Evolutionary conservation across 2,888 invertebrate genomes (phyloP).

Genomic region (Iphiclides podalirius): DNA sequence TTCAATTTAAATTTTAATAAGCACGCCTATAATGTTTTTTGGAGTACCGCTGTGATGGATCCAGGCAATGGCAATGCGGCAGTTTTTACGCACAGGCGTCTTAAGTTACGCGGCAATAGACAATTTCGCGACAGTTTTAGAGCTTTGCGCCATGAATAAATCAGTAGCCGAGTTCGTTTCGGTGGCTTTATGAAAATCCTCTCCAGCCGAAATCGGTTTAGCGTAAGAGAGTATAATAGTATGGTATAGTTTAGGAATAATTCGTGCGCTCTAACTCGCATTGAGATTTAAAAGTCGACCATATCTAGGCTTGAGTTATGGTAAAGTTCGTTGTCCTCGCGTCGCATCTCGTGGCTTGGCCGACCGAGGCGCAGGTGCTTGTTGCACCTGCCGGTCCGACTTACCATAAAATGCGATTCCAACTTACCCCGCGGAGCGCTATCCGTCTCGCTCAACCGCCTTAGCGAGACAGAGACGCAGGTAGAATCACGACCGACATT

Average conservation of each 20-base stretch:
- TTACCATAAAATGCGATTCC: constrained; percentile 78
- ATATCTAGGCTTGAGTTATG: constrained; percentile 8
- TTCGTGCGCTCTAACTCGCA: too few species aligned
- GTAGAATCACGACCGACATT: constrained; percentile 75
- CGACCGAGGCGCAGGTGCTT: constrained; percentile 74
- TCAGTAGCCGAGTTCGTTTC: background rate
- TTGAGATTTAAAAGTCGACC: too few species aligned
- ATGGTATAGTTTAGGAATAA: too few species aligned
- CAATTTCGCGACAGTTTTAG: background rate
- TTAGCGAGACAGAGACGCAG: constrained; percentile 45
- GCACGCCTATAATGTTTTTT: too few species aligned
- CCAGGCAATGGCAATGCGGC: too few species aligned
- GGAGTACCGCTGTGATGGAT: too few species aligned
- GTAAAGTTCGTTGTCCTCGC: constrained; percentile 71
- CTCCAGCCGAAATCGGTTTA: background rate
- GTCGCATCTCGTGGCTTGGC: constrained; percentile 61
- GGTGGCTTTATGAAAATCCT: background rate
- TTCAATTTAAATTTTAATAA: constrained; percentile 23
- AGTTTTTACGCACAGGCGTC: background rate
- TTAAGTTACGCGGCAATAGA: background rate
- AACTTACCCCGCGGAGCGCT: constrained; percentile 69
- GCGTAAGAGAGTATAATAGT: too few species aligned
- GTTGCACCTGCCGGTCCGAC: constrained; percentile 73
- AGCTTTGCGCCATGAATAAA: background rate
- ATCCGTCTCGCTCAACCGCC: constrained; percentile 56